Base-by-base conservation (phyloP, 2,113 vertebrate species). In the Thalassarche chlororhynchos region DNA sequence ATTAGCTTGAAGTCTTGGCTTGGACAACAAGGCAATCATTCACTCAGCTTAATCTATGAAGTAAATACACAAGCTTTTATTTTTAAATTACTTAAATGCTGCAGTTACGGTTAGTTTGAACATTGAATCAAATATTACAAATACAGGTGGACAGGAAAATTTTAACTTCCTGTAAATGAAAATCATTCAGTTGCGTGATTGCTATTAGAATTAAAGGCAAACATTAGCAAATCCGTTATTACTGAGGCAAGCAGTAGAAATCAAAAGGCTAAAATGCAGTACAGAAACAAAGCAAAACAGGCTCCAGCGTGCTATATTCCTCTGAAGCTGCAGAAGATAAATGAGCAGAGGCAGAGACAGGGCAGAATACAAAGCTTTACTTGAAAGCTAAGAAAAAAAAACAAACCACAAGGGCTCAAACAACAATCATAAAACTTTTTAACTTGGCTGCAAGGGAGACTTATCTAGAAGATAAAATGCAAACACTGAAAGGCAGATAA, bases 391-490 rank as follows among this genome's bases (percentile, higher is more conserved):
- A 74, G 38, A 8, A 47, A 29, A 93, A 44, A 4, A 2, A 2
- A 23, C 38, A 51, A 61, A 70, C 78, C 78, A 16, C 80, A 94
- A 96, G 77, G 94, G 86, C 82, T 96, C 78, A 42, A 52, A 94
- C 80, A 97, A 65, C 78, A 87, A 65, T 68, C 28, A 42, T 78
- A 76, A 96, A 96, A 84, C 86, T 91, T 94, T 95, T 92, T 36
- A 96, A 95, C 52, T 94, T 89, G 80, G 64, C 92, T 89, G 75
- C 71, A 84, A 72, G 38, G 78, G 95, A 95, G 78, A 76, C 94
- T 95, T 97, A 94, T 62, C 80, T 89, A 32, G 84, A 96, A 96
- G 95, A 96, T 93, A 96, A 98, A 98, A 96, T 74, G 90, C 38
- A 62, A 97, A 75, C 70, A 87, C 24, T 77, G 88, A 96, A 96